Percentiles rank a stretch among this genome's conserved stretches.
These are phyloP conservation scores for Patella ulyssiponensis DNA, from an alignment of 2,888 invertebrate genomes.

Conservation along the genomic window DNA sequence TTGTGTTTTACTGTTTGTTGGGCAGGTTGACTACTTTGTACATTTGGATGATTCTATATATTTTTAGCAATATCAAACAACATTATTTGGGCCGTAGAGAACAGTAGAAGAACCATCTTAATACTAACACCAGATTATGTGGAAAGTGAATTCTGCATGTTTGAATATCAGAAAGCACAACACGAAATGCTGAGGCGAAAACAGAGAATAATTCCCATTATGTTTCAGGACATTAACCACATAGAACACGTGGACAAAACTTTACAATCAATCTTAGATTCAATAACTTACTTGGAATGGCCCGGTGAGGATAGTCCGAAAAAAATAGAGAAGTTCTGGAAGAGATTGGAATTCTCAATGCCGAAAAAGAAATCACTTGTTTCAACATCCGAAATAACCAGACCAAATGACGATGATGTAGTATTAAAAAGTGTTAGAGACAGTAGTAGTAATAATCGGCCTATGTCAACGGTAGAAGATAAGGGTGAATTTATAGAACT, in stretches of 20 bases:
- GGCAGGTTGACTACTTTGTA: too few relatives aligned
- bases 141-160: conserved; percentile 55
- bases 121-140: conserved; percentile 56
- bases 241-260: conserved; percentile 46
- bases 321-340: conserved; percentile 54
- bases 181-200: conserved; percentile 60
- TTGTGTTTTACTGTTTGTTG: too few relatives aligned
- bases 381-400: too few relatives aligned
- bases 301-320: conserved; percentile 38
- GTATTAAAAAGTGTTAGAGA: too few relatives aligned
- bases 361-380: conserved; percentile 48
- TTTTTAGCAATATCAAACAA: conserved; percentile 60
- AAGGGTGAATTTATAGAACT: too few relatives aligned
- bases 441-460: too few relatives aligned
- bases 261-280: conserved; percentile 48
- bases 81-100: conserved; percentile 58
- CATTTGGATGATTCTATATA: neutral
- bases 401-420: too few relatives aligned
- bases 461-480: too few relatives aligned
- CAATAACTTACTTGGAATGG: conserved; percentile 58
- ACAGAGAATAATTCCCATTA: conserved; percentile 59
- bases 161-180: conserved; percentile 62
- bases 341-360: conserved; percentile 51
- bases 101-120: conserved; percentile 56
- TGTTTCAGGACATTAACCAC: conserved; percentile 50